Percentiles rank a stretch among this genome's conserved stretches.
phyloP scores from a whole-genome alignment of 1,140 invertebrate genomes.

The Anagrus nilaparvatae region DNA sequence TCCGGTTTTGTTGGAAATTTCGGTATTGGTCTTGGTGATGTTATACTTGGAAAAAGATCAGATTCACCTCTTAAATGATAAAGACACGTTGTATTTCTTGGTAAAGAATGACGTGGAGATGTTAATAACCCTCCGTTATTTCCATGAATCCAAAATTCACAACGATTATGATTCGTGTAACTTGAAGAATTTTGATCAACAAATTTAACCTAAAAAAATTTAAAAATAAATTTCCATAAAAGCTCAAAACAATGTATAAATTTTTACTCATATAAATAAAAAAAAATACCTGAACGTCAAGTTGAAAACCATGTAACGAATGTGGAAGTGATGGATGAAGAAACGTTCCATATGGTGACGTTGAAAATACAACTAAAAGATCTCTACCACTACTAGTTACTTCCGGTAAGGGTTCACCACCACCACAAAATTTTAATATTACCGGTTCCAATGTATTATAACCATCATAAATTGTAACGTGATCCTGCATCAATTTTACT shows the following conservation, averaged over 20 bases:
- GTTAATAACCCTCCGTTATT: slow-evolving; percentile 65
- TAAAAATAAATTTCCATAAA: not conserved
- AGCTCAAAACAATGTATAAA: too few species aligned
- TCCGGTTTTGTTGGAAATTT: slow-evolving; percentile 50
- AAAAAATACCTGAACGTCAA: slow-evolving; percentile 65
- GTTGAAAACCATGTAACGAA: slow-evolving; percentile 74
- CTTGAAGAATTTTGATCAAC: slow-evolving; percentile 69
- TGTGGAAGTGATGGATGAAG: slow-evolving; percentile 65
- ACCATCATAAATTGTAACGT: slow-evolving; percentile 82
- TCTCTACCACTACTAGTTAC: slow-evolving; percentile 76
- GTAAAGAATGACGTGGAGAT: slow-evolving; percentile 69
- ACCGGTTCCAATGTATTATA: slow-evolving; percentile 80
- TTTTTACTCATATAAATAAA: not conserved
- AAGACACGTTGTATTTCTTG: slow-evolving; percentile 75
- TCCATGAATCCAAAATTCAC: slow-evolving; percentile 77
- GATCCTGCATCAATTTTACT: slow-evolving; percentile 54
- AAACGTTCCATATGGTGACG: slow-evolving; percentile 81
- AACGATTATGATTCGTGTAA: slow-evolving; percentile 71
- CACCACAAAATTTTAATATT: slow-evolving; percentile 80
- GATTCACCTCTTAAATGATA: slow-evolving; percentile 65
- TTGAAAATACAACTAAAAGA: slow-evolving; percentile 78
- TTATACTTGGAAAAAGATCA: slow-evolving; percentile 45
- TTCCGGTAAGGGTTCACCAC: slow-evolving; percentile 70
- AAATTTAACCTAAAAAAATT: slow-evolving; percentile 57
- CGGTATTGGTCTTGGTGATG: slow-evolving; percentile 46